A percentile compares a stretch with the other conserved stretches of the same genome.
phyloP scores from a whole-genome alignment of 2,113 vertebrate species.

The Jaculus jaculus region DNA sequence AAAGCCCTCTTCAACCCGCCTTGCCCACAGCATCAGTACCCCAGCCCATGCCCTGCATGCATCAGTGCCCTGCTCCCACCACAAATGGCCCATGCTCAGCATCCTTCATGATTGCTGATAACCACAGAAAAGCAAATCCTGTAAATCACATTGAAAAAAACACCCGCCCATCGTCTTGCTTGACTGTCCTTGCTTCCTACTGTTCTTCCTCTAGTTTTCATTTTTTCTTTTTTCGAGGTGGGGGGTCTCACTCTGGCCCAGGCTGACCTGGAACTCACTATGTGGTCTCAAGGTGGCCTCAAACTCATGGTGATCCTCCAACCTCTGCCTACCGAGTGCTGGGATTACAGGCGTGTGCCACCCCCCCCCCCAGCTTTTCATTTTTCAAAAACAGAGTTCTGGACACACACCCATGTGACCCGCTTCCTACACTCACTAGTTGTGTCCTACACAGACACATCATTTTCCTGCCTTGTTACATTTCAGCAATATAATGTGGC shows the following conservation, averaged over 20 bases:
- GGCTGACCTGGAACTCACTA: too few relatives aligned
- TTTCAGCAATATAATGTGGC: neutral
- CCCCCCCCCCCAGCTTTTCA: too few relatives aligned
- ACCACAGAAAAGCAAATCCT: neutral
- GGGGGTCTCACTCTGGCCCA: too few relatives aligned
- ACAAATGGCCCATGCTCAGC: neutral
- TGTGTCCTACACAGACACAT: fast-evolving
- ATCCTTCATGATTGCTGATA: neutral
- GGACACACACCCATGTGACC: fast-evolving
- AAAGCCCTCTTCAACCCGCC: neutral
- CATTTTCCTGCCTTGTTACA: neutral
- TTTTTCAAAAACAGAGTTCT: neutral
- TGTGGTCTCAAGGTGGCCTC: too few relatives aligned
- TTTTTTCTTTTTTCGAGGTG: too few relatives aligned
- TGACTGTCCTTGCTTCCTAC: fast-evolving
- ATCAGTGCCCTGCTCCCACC: neutral
- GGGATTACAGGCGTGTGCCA: too few relatives aligned
- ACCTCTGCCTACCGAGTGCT: too few relatives aligned
- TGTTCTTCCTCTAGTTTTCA: neutral
- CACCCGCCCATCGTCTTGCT: neutral
- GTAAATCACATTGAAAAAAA: neutral
- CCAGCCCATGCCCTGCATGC: neutral
- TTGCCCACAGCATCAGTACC: neutral
- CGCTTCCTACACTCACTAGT: fast-evolving
- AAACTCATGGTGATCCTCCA: too few relatives aligned